A percentile compares a stretch with the other conserved stretches of the same genome.
Conservation (phyloP, 2,797 vertebrate species). For the Antrozous pallidus region DNA sequence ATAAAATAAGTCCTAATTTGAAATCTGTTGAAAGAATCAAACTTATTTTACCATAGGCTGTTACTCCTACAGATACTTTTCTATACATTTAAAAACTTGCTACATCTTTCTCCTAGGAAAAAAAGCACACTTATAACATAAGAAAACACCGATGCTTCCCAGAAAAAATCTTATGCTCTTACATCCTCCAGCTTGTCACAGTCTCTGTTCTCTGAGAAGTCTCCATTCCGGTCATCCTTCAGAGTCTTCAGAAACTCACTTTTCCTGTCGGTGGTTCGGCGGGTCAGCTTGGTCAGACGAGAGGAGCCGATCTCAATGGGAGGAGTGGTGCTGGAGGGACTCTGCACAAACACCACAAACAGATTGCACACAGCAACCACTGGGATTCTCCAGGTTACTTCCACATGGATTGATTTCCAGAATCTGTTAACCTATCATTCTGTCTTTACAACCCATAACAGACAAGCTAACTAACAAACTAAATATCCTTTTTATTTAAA, state of each 20-base stretch:
- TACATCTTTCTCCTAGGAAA: not conserved
- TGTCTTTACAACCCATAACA: conserved; percentile 11
- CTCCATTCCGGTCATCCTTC: conserved; percentile 95
- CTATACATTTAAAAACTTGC: not conserved
- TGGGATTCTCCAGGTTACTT: conserved; percentile 4
- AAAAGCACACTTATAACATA: not conserved
- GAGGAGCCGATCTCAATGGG: conserved; percentile 96
- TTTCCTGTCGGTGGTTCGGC: conserved; percentile 94
- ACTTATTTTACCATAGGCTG: not conserved
- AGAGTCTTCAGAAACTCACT: conserved; percentile 96
- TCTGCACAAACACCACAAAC: conserved; percentile 81
- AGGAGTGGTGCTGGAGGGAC: conserved; percentile 95
- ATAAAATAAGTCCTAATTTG: not conserved
- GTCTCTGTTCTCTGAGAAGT: conserved; percentile 92
- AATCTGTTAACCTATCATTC: not conserved
- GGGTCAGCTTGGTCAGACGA: conserved; percentile 95
- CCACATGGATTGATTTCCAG: not conserved
- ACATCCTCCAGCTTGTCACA: conserved; percentile 94
- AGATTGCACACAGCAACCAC: not conserved
- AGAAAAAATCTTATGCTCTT: conserved; percentile 59
- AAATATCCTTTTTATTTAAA: conserved; percentile 12
- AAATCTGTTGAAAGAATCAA: conserved; percentile 13
- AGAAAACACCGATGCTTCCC: not conserved
- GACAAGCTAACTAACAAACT: not conserved
- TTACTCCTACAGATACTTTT: not conserved